Percentiles rank a stretch among this genome's conserved stretches.
These are phyloP conservation scores for Dioctria linearis DNA, from an alignment of 2,888 invertebrate species.

Conservation along the genomic window DNA sequence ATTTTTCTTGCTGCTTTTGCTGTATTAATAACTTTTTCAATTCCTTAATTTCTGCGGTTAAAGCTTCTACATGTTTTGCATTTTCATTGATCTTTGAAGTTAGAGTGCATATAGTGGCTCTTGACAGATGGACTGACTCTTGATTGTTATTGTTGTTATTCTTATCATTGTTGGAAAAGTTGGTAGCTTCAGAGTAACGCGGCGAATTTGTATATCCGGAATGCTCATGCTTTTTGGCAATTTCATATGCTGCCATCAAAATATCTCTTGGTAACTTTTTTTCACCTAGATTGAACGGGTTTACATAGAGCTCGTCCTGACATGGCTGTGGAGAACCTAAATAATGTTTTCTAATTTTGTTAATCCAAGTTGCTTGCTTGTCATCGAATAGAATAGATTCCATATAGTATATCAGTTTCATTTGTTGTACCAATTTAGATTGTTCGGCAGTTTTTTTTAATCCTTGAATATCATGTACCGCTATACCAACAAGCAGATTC, in stretches of 20 bases:
- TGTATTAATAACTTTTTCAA: conserved; percentile 74
- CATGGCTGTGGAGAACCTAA: conserved; percentile 87
- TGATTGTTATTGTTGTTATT: conserved; percentile 66
- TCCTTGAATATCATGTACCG: conserved; percentile 90
- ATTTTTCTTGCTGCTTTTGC: conserved; percentile 76
- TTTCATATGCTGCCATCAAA: conserved; percentile 85
- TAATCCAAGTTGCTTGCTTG: conserved; percentile 81
- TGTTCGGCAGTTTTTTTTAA: conserved; percentile 88
- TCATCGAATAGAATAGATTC: conserved; percentile 86
- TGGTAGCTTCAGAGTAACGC: conserved; percentile 76
- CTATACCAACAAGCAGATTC: conserved; percentile 89
- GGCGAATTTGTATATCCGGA: conserved; percentile 80
- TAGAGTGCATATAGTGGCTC: conserved; percentile 74
- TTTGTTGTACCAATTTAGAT: conserved; percentile 87
- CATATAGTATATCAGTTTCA: conserved; percentile 89
- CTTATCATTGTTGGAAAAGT: conserved; percentile 75
- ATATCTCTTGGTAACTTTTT: conserved; percentile 85
- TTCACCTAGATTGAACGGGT: conserved; percentile 87
- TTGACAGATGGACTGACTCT: conserved; percentile 74
- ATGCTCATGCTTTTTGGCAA: conserved; percentile 83
- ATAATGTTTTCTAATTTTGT: conserved; percentile 83
- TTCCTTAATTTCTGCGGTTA: conserved; percentile 80
- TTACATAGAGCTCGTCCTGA: conserved; percentile 85
- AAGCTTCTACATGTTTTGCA: conserved; percentile 77
- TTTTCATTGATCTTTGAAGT: conserved; percentile 80